phyloP scores from a whole-genome alignment of 2,797 vertebrate species.

The Microctenopoma lineatum region DNA sequence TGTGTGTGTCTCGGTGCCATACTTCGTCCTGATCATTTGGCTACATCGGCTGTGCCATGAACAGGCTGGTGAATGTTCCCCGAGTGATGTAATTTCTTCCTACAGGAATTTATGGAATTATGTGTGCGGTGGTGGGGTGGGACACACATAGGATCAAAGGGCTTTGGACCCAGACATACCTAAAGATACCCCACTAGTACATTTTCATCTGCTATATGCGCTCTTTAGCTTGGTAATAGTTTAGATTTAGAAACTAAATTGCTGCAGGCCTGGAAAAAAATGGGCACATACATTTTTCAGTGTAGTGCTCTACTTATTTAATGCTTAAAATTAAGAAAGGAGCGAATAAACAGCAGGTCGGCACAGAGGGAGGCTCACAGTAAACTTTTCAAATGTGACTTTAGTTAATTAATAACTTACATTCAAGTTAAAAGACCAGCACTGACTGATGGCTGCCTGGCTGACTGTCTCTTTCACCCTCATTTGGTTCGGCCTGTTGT shows the following conservation, averaged over 20 bases:
- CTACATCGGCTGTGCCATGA: slow-evolving; percentile 56
- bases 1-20: slow-evolving; percentile 47
- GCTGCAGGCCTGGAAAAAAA: neutral
- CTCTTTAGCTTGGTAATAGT: slow-evolving; percentile 10
- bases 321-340: neutral
- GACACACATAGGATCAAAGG: slow-evolving; percentile 58
- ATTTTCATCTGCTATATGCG: neutral
- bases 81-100: slow-evolving; percentile 69
- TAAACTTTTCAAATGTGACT: slow-evolving; percentile 7
- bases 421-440: slow-evolving; percentile 11
- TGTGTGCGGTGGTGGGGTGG: slow-evolving; percentile 71
- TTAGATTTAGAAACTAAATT: slow-evolving; percentile 2
- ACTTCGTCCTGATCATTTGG: slow-evolving; percentile 65
- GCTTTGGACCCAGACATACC: slow-evolving; percentile 58
- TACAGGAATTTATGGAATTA: slow-evolving; percentile 75
- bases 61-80: slow-evolving; percentile 63
- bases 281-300: slow-evolving; percentile 7
- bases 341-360: slow-evolving; percentile 7
- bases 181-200: neutral
- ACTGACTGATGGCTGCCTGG: neutral
- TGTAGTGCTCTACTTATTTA: slow-evolving; percentile 5
- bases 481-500: slow-evolving; percentile 18
- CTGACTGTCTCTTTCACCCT: slow-evolving; percentile 5
- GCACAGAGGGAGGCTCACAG: neutral
- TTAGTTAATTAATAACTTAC: slow-evolving; percentile 30